These are phyloP conservation scores for Mesembrinibis cayennensis DNA, from an alignment of 2,113 vertebrate genomes.

Conservation along the genomic window DNA sequence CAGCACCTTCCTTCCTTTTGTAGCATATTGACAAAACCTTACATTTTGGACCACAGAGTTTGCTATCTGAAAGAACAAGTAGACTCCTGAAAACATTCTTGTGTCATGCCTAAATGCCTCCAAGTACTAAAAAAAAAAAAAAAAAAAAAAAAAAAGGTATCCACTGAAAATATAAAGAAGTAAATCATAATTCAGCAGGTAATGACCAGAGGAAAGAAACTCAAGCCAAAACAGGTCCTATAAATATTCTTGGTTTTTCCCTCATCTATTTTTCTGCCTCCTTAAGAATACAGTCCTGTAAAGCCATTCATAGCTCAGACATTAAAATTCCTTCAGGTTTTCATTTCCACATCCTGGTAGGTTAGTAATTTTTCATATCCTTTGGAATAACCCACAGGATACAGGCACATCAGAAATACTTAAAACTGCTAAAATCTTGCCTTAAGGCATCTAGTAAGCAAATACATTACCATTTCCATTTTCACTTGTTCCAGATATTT, in stretches of 20 bases:
- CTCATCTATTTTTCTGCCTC: background rate
- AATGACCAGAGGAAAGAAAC: background rate
- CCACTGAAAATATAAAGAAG: background rate
- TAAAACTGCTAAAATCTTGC: background rate
- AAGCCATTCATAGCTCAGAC: background rate
- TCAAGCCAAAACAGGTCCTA: background rate
- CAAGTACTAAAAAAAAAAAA: background rate
- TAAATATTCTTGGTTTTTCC: background rate
- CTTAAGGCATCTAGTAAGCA: background rate
- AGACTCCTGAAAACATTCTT: background rate
- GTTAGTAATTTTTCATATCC: background rate
- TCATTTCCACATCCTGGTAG: background rate
- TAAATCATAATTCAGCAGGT: background rate
- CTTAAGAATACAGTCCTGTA: background rate
- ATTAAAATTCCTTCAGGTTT: background rate
- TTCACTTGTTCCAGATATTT: background rate
- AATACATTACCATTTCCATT: background rate
- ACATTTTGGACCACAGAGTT: background rate
- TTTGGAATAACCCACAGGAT: background rate
- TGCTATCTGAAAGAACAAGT: background rate
- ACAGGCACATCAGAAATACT: background rate
- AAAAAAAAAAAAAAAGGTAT: background rate
- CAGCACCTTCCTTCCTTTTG: background rate
- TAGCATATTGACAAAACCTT: background rate
- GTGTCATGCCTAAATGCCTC: background rate